Evolutionary conservation across 2,888 invertebrate species (phyloP), one percentile per base, ranked within the genome.

Genomic region (Ophion ventricosus): DNA sequence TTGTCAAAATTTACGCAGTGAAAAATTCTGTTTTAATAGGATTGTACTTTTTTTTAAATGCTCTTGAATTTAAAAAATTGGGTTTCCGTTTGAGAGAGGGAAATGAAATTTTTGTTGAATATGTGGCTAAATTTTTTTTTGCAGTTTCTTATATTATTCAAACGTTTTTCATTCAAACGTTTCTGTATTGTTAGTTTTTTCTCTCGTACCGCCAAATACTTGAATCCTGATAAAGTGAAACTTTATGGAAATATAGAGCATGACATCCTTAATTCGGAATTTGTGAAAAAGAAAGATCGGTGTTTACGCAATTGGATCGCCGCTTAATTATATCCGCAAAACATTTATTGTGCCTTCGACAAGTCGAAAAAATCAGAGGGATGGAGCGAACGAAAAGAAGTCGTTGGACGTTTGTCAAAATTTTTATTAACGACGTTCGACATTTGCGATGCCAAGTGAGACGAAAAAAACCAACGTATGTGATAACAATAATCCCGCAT

Each of bases 281-380:
- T 20, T 23, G 20, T 0, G 20, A 17, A 54, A 43, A 26, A 25
- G 25, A 0, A 11, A 5, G 7, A 63, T 70, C 20, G 2, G 14
- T 66, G 2, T 4, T 5, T 25, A 57, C 40, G 17, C 23, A 10
- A 56, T 49, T 49, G 49, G 23, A 25, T 63, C 23, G 25, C 25
- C 49, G 63, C 63, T 73, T 80, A 29, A 57, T 80, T 54, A 23
- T 40, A 23, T 64, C 35, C 25, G 14, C 76, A 66, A 61, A 79
- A 75, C 26, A 79, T 84, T 84, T 67, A 84, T 84, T 76, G 84
- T 84, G 84, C 84, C 84, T 84, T 84, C 59, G 70, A 79, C 54
- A 43, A 73, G 59, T 63, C 67, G 63, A 25, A 66, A 40, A 74
- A 73, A 4, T 61, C 40, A 66, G 72, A 59, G 26, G 66, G 23